These are phyloP conservation scores for Mola mola DNA, from an alignment of 2,113 vertebrate genomes.

Conservation along the genomic window DNA sequence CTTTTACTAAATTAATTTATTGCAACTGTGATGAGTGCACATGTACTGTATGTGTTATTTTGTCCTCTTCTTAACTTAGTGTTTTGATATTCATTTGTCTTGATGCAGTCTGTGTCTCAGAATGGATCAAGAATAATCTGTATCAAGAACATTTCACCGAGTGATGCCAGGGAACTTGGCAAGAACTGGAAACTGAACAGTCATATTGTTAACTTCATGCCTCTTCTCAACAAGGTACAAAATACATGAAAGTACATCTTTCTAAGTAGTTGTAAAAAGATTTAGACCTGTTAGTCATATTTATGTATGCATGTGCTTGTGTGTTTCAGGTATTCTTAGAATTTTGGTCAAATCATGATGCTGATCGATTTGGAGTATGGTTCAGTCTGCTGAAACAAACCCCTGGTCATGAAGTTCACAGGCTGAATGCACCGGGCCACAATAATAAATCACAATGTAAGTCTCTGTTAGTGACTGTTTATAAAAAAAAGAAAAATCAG, in stretches of 20 bases:
- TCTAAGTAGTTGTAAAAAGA: not conserved
- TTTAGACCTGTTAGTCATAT: not conserved
- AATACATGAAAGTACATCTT: not conserved
- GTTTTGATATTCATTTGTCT: not conserved
- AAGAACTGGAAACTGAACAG: not conserved
- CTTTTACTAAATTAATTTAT: no score
- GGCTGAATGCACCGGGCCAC: not conserved
- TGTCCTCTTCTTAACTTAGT: not conserved
- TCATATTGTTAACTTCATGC: not conserved
- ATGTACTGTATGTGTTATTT: no score
- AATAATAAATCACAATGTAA: no score
- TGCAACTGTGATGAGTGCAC: no score
- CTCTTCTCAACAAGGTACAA: conserved; percentile 11
- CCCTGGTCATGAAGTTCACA: not conserved
- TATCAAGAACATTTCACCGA: not conserved
- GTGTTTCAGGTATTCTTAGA: conserved; percentile 4
- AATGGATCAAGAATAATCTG: not conserved
- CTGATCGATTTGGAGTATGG: not conserved
- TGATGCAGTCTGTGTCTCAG: not conserved
- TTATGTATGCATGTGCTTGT: not conserved
- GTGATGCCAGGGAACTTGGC: not conserved
- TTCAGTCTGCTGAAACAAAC: not conserved
- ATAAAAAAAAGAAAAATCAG: not conserved
- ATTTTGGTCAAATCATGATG: not conserved
- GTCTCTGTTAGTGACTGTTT: not conserved